These are phyloP conservation scores for Homarus americanus DNA, from an alignment of 1,140 invertebrate genomes.

Conservation along the genomic window DNA sequence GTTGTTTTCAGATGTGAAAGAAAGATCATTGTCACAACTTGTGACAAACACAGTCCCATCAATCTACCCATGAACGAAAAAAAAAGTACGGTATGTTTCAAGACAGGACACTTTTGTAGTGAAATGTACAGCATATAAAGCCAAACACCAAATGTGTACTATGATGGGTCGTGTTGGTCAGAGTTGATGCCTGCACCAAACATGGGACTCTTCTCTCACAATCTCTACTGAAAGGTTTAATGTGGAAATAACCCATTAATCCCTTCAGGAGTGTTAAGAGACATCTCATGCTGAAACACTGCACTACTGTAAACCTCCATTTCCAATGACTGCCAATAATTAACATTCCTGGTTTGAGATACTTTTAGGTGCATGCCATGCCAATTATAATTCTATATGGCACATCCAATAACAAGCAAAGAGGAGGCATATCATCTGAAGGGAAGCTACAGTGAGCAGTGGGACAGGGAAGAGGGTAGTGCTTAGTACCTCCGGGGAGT, in stretches of 20 bases:
- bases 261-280: conserved; percentile 27
- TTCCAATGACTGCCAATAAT: conserved; percentile 14
- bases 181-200: conserved; percentile 48
- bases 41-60: conserved; percentile 67
- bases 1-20: conserved; percentile 70
- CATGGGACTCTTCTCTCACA: conserved; percentile 37
- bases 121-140: conserved; percentile 48
- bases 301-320: conserved; percentile 46
- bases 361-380: conserved; percentile 38
- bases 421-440: conserved; percentile 30
- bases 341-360: neutral
- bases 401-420: conserved; percentile 14
- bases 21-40: conserved; percentile 63
- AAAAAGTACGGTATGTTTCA: conserved; percentile 20
- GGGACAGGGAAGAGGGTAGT: conserved; percentile 47
- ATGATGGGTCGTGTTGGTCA: conserved; percentile 56
- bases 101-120: conserved; percentile 21
- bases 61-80: conserved; percentile 41
- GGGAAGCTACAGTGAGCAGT: conserved; percentile 48
- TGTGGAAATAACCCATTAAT: neutral
- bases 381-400: conserved; percentile 32
- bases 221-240: conserved; percentile 29
- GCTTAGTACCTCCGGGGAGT: conserved; percentile 24
- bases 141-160: conserved; percentile 51
- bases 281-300: conserved; percentile 47